A percentile compares a stretch with the other conserved stretches of the same genome.
phyloP scores from a whole-genome alignment of 2,113 vertebrate genomes.

The Balaenoptera acutorostrata region DNA sequence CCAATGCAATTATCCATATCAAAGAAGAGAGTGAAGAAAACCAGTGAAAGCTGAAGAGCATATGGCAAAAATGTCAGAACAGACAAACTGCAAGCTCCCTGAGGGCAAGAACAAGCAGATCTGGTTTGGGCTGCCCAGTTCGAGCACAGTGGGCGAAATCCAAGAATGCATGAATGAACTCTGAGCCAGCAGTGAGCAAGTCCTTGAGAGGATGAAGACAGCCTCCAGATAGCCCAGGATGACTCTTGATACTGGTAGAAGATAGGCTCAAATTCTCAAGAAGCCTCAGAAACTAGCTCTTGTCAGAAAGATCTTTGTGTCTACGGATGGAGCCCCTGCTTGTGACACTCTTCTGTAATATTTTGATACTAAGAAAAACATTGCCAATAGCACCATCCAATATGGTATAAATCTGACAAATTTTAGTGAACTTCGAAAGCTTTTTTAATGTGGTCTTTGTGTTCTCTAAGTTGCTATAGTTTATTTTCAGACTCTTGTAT shows the following conservation, averaged over 20 bases:
- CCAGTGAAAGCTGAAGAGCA: not conserved
- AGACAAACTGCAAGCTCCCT: not conserved
- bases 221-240: not conserved
- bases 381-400: not conserved
- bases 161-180: not conserved
- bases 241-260: not conserved
- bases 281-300: not conserved
- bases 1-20: not conserved
- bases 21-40: not conserved
- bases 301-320: not conserved
- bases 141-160: not conserved
- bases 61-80: accelerated
- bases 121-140: not conserved
- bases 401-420: not conserved
- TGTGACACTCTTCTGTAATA: not conserved
- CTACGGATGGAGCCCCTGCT: not conserved
- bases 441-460: not conserved
- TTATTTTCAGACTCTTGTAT: not conserved
- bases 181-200: not conserved
- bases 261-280: not conserved
- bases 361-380: not conserved
- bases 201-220: not conserved
- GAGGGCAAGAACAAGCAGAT: not conserved
- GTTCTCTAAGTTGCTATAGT: not conserved
- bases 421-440: not conserved